These are phyloP conservation scores for Chrysemys picta DNA, from an alignment of 2,113 vertebrate genomes.

Conservation along the genomic window DNA sequence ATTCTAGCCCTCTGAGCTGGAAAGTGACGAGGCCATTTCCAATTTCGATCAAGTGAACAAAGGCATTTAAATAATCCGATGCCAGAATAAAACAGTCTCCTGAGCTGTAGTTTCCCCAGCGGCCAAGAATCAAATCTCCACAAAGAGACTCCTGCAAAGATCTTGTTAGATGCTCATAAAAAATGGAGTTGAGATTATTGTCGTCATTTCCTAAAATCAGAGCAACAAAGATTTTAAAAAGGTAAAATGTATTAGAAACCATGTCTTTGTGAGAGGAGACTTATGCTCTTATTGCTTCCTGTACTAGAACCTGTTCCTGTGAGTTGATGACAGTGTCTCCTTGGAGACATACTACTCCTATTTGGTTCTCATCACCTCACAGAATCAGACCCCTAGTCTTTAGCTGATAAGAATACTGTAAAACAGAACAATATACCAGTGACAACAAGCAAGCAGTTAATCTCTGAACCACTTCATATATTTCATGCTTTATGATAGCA, in stretches of 20 bases:
- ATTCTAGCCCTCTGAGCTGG: conserved; percentile 97
- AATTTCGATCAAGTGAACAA: conserved; percentile 96
- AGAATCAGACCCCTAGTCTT: neutral
- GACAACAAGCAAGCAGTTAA: neutral
- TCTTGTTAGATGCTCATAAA: conserved; percentile 97
- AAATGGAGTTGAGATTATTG: conserved; percentile 98
- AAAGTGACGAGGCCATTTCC: conserved; percentile 98
- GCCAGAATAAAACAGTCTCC: conserved; percentile 98
- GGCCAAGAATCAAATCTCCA: conserved; percentile 93
- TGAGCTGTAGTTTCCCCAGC: conserved; percentile 95
- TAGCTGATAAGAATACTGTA: neutral
- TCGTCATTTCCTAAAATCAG: conserved; percentile 88
- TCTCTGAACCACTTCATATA: neutral
- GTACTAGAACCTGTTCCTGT: neutral
- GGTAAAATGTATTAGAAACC: neutral
- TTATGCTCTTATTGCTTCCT: neutral
- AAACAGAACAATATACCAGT: neutral
- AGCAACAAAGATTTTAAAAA: conserved; percentile 19
- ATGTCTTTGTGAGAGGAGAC: neutral
- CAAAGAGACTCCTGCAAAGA: conserved; percentile 95
- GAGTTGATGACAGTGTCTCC: neutral
- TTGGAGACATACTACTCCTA: neutral
- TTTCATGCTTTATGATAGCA: neutral
- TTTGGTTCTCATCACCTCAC: neutral
- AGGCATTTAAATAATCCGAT: conserved; percentile 98